phyloP scores from a whole-genome alignment of 1,140 invertebrate genomes.

The Thereuonema tuberculata region DNA sequence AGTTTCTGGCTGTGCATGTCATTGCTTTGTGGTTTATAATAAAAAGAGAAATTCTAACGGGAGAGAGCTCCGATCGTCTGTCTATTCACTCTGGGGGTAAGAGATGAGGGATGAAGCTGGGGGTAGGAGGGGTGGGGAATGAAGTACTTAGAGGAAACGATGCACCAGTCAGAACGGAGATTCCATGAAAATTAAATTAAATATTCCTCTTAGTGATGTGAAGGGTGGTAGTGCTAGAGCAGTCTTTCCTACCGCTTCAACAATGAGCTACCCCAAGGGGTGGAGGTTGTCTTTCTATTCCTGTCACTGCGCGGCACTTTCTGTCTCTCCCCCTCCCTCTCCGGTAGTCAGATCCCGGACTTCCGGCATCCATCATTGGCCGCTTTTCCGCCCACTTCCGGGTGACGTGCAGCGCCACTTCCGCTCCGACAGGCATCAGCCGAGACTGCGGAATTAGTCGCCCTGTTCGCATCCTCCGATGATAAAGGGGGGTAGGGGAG shows the following conservation, averaged over 20 bases:
- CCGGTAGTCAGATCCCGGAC: slow-evolving; percentile 1
- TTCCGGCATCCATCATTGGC: slow-evolving; percentile 3
- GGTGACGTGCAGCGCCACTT: background rate
- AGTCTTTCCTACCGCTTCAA: background rate
- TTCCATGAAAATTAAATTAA: background rate
- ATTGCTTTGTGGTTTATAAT: too few species aligned
- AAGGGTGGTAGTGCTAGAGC: background rate
- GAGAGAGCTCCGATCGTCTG: too few species aligned
- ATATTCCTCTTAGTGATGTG: background rate
- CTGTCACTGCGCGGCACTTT: background rate
- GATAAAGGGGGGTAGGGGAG: too few species aligned
- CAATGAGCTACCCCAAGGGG: background rate
- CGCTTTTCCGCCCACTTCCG: background rate
- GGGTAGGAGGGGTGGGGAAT: too few species aligned
- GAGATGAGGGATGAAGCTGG: too few species aligned
- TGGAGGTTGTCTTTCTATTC: background rate
- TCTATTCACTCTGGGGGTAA: too few species aligned
- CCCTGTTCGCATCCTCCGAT: too few species aligned
- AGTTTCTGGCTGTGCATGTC: background rate
- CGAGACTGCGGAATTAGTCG: background rate
- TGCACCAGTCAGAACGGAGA: background rate
- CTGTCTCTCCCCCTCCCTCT: background rate
- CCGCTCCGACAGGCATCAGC: background rate
- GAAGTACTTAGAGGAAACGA: too few species aligned
- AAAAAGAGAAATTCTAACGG: too few species aligned